Percentiles rank a stretch among this genome's conserved stretches.
Conservation (phyloP, 2,797 vertebrate genomes). For the Alcedo quadribrachys region DNA sequence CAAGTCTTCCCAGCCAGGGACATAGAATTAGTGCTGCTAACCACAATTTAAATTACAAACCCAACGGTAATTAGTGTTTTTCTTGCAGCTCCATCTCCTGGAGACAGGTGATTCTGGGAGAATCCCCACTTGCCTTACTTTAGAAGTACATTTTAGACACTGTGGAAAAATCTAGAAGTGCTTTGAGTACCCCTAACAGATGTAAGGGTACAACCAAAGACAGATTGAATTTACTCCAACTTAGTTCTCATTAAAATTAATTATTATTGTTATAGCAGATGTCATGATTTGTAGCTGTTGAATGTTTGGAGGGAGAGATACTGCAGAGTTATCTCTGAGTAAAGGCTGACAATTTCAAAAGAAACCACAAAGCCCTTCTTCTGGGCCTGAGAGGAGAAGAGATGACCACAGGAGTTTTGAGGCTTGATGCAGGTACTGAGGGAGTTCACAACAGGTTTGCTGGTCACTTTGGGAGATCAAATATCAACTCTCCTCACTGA, state of each 20-base stretch:
- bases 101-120: slow-evolving; percentile 25
- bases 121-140: not conserved
- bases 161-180: not conserved
- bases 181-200: not conserved
- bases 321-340: not conserved
- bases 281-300: not conserved
- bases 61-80: slow-evolving; percentile 27
- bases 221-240: not conserved
- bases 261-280: not conserved
- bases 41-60: slow-evolving; percentile 39
- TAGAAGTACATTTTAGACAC: not conserved
- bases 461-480: not conserved
- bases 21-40: slow-evolving; percentile 19
- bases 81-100: slow-evolving; percentile 65
- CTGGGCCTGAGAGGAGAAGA: not conserved
- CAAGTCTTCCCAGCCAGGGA: slow-evolving; percentile 28
- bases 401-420: not conserved
- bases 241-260: not conserved
- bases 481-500: not conserved
- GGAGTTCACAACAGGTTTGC: not conserved
- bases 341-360: not conserved
- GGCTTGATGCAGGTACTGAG: not conserved
- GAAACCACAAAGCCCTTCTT: not conserved
- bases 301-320: not conserved
- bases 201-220: not conserved